These are phyloP conservation scores for Chrysopilus asiliformis DNA, from an alignment of 2,888 invertebrate species.

Conservation along the genomic window DNA sequence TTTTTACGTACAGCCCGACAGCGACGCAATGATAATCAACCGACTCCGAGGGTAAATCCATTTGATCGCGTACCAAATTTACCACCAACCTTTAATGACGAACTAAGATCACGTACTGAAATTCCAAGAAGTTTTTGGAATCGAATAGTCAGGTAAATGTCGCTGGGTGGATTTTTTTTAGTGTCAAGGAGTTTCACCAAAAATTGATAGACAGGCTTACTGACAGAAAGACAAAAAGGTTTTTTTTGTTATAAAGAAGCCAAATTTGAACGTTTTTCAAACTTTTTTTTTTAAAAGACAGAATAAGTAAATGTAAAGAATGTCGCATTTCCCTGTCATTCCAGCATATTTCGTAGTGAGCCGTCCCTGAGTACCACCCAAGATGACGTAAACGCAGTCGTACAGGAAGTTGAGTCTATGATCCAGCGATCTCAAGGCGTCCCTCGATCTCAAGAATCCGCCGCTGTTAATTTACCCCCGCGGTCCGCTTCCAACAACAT, in stretches of 20 bases:
- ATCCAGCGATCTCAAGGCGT: too few species aligned
- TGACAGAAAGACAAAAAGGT: not conserved
- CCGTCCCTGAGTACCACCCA: too few species aligned
- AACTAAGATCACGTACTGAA: conserved; percentile 6
- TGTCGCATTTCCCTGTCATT: too few species aligned
- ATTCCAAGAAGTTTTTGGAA: conserved; percentile 10
- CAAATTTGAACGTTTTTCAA: too few species aligned
- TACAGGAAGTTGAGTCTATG: too few species aligned
- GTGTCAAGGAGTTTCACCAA: not conserved
- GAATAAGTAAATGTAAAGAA: too few species aligned
- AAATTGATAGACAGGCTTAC: not conserved
- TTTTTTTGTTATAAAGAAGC: too few species aligned
- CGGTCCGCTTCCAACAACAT: conserved; percentile 30
- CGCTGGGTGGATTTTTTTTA: conserved; percentile 2
- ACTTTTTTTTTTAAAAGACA: too few species aligned
- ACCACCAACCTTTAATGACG: conserved; percentile 25
- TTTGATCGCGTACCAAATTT: conserved; percentile 32
- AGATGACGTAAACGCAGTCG: too few species aligned
- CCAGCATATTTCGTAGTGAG: conserved; percentile 11
- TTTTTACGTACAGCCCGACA: too few species aligned
- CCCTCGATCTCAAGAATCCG: too few species aligned
- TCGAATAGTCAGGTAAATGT: conserved; percentile 21
- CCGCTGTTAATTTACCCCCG: conserved; percentile 7
- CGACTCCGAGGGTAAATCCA: conserved; percentile 35
- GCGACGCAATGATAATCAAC: too few species aligned